A percentile compares a stretch with the other conserved stretches of the same genome.
These are phyloP conservation scores for Ceratina calcarata DNA, from an alignment of 1,140 invertebrate species.

Conservation along the genomic window DNA sequence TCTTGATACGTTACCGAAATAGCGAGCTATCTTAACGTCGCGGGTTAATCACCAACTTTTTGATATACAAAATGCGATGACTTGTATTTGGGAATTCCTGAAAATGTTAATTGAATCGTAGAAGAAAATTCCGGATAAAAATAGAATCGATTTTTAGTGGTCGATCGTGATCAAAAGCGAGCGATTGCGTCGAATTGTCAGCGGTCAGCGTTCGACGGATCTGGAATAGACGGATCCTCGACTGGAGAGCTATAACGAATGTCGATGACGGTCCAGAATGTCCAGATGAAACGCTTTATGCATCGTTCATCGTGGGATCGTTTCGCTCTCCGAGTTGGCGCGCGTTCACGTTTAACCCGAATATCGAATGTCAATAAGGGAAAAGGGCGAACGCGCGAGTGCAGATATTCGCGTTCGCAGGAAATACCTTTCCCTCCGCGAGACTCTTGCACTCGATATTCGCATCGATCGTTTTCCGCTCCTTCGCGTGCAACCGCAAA, in stretches of 20 bases:
- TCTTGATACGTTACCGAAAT: no score
- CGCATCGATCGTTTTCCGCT: conserved; percentile 1
- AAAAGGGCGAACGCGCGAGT: conserved; percentile 27
- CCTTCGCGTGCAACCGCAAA: background rate
- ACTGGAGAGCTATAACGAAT: conserved; percentile 40
- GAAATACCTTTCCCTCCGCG: background rate
- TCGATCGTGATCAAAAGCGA: no score
- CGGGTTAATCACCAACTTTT: no score
- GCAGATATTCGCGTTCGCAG: background rate
- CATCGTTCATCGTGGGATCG: background rate
- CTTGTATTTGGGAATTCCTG: no score
- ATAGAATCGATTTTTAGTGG: no score
- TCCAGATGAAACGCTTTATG: conserved; percentile 56
- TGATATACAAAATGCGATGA: no score
- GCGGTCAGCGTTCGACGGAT: no score
- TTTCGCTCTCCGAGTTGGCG: background rate
- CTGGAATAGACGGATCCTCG: background rate
- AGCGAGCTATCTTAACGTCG: no score
- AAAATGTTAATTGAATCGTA: no score
- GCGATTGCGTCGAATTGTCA: no score
- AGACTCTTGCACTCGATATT: background rate
- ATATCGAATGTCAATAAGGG: conserved; percentile 69
- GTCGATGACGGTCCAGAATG: conserved; percentile 57
- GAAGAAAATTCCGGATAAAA: no score
- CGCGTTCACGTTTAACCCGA: conserved; percentile 30